Base-by-base conservation (phyloP, 1,140 invertebrate species). In the Odontomachus brunneus region DNA sequence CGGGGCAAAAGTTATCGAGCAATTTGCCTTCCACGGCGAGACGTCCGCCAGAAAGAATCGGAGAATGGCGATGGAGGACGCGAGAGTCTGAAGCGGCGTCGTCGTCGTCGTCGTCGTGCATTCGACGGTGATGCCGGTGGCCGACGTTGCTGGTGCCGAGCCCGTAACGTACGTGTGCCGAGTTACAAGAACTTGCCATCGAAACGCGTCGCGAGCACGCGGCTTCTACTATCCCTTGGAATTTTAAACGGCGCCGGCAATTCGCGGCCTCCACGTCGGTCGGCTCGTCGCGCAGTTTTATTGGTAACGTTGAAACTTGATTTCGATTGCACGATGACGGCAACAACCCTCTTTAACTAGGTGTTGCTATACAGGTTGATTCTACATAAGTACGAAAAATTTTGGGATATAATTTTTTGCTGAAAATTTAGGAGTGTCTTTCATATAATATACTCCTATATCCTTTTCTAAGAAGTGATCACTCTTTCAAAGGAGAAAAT, bases 1-100 rank as follows among this genome's bases (percentile, higher is more conserved):
- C 71, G 53, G 67, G 49, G 49, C 60, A 69, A 85, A 72, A 88
- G 78, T 85, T 88, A 83, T 85, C 73, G 76, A 85, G 66, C 63
- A 83, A 88, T 88, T 84, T 85, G 78, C 76, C 55, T 88, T 72
- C 60, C 51, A 66, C 71, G 62, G 12, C 53, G 51, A 73, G 24
- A 69, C 57, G 74, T 55, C 63, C 55, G 63, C 38, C 51, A 63
- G 14, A 73, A 72, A 80, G 38, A 69, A 29, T 55, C 11, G 38
- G 55, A 67, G 33, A 38, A 26, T 38, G 22, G 22, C 11, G 72
- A 69, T 12, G 19, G 15, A 63, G 12, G 38, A 38, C 44, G 33
- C 24, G n/a, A 24, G 26, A n/a, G 38, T 72, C 17, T 29, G 53
- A 83, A 60, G 29, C 53, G n/a, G 5, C 17, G 5, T 24, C 59